These are phyloP conservation scores for Leptoclinus maculatus DNA, from an alignment of 2,797 vertebrate species.

Conservation along the genomic window DNA sequence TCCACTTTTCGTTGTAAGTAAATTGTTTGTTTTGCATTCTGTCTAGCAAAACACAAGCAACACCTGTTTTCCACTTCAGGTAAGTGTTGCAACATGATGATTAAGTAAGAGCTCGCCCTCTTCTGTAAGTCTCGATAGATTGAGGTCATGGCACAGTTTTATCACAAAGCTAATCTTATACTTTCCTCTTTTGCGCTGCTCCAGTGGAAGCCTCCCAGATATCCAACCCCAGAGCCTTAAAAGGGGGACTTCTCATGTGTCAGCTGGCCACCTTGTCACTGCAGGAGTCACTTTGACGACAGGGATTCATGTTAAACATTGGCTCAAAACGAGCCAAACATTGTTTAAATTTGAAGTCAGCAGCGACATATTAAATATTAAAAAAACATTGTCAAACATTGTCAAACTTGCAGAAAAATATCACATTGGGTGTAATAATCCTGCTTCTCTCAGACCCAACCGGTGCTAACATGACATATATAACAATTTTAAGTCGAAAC, in stretches of 20 bases:
- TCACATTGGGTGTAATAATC: neutral
- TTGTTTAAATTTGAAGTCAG: constrained; percentile 1
- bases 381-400: no score
- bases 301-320: constrained; percentile 32
- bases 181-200: constrained; percentile 75
- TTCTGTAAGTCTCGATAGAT: constrained; percentile 41
- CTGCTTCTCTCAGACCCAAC: constrained; percentile 6
- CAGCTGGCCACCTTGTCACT: constrained; percentile 56
- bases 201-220: constrained; percentile 66
- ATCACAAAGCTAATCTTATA: constrained; percentile 74
- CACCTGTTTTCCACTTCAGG: constrained; percentile 21
- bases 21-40: constrained; percentile 6
- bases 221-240: constrained; percentile 71
- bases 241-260: constrained; percentile 69
- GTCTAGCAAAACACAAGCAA: constrained; percentile 19
- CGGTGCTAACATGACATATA: neutral
- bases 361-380: neutral
- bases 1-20: neutral
- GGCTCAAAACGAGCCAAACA: constrained; percentile 13
- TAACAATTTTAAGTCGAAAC: constrained; percentile 18
- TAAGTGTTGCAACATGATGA: constrained; percentile 34
- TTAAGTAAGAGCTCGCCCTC: constrained; percentile 7
- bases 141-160: constrained; percentile 67
- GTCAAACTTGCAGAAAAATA: neutral
- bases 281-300: constrained; percentile 54